A percentile compares a stretch with the other conserved stretches of the same genome.
Evolutionary conservation across 2,888 invertebrate genomes (phyloP).

Genomic region (Uropetala carovei): DNA sequence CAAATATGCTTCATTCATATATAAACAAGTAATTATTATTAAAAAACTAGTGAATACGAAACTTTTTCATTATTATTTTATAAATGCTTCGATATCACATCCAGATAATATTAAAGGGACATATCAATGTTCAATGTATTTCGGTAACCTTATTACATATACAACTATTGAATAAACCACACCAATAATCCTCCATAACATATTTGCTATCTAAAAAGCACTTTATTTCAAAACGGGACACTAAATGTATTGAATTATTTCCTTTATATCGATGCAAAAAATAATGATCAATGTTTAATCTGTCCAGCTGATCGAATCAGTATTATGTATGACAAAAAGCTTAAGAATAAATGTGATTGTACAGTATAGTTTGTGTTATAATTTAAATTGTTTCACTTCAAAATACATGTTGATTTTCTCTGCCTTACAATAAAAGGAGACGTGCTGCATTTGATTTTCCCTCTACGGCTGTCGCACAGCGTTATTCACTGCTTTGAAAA

Average conservation of each 20-base stretch:
- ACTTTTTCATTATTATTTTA: neutral
- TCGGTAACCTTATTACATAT: no score
- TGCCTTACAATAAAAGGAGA: neutral
- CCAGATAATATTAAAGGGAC: no score
- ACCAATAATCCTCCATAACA: neutral
- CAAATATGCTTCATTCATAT: no score
- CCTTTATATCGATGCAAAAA: neutral
- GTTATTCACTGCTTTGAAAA: neutral
- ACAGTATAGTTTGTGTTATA: neutral
- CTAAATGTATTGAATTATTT: neutral
- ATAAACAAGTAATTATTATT: no score
- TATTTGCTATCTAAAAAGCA: neutral
- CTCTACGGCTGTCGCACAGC: neutral
- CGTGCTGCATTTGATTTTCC: neutral
- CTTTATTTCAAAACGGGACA: no score
- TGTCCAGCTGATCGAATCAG: neutral
- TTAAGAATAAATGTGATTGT: conserved; percentile 57
- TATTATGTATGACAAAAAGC: conserved; percentile 36
- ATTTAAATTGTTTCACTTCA: neutral
- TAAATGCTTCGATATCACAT: no score
- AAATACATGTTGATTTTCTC: neutral
- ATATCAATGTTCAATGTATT: no score
- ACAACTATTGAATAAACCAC: neutral
- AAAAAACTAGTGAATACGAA: neutral
- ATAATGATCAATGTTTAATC: neutral